Conservation (phyloP, 2,888 invertebrate species). For the Lasioglossum villosulum region DNA sequence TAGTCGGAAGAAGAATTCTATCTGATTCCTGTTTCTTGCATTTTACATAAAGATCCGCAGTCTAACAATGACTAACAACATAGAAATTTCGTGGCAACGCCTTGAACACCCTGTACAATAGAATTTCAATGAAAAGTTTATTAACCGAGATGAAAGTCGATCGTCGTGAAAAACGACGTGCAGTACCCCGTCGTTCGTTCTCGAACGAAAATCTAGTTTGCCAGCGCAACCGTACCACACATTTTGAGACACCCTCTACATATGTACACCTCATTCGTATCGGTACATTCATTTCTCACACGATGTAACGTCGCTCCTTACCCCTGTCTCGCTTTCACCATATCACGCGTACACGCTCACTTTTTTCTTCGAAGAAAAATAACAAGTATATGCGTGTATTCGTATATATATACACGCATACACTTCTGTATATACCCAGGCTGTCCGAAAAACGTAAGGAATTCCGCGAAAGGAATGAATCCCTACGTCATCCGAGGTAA, state of each 20-base stretch:
- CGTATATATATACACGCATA: constrained; percentile 57
- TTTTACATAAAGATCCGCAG: not conserved
- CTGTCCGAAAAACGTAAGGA: not conserved
- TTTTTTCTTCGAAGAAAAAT: constrained; percentile 70
- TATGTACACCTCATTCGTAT: constrained; percentile 45
- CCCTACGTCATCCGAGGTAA: not conserved
- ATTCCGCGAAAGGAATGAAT: not conserved
- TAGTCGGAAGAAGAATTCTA: not conserved
- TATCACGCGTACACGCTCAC: constrained; percentile 66
- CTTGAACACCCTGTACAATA: not conserved
- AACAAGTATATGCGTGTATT: constrained; percentile 69
- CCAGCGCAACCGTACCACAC: not conserved
- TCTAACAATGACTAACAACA: not conserved
- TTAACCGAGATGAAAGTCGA: not conserved
- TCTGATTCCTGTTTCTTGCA: not conserved
- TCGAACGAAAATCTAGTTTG: constrained; percentile 1
- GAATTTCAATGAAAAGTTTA: constrained; percentile 5
- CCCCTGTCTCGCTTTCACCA: constrained; percentile 27
- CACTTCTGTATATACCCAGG: not conserved
- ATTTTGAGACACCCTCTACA: constrained; percentile 18
- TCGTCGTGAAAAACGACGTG: not conserved
- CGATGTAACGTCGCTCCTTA: constrained; percentile 37
- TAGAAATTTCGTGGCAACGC: not conserved
- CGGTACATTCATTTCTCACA: constrained; percentile 28
- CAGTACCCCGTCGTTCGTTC: not conserved